Base-by-base conservation (phyloP, 2,888 invertebrate species). In the Macropis europaea region DNA sequence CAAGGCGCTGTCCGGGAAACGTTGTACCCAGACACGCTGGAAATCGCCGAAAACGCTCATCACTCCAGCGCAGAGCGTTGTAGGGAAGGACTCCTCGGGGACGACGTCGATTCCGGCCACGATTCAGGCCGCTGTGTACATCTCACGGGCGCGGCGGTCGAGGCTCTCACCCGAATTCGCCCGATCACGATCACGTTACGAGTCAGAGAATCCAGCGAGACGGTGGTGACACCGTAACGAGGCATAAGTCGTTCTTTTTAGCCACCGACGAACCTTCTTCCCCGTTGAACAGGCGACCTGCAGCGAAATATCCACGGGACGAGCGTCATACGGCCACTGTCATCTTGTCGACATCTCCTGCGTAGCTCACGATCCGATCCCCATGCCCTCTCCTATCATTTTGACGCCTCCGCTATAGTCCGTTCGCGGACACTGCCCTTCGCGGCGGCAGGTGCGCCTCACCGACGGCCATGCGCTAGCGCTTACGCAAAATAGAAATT, bases 1-100 rank as follows among this genome's bases (percentile, higher is more conserved):
- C 85, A 97, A 92, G 83, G 95, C 95, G 91, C 96, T 96, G 89
- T 96, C 96, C 83, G 97, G 97, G 92, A 97, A 97, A 88, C 96
- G 93, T 92, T 96, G 95, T 91, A 94, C 93, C 97, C 97, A 97
- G 91, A 97, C 95, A 90, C 95, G 95, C 92, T 96, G 96, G 91
- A 97, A 96, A 92, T 96, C 96, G 89, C 95, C 95, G 90, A 96
- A 96, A 89, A 96, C 96, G 92, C 96, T 96, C 96, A 91, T 91
- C 71, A 75, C 77, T 73, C 38, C 45, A 53, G 63, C 34, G 64
- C 66, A 32, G 42, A 4, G 26, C 38, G 53, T 57, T 54, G 52
- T 48, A 47, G 28, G 38, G 32, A 32, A 19, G 22, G 6, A 61
- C 71, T 64, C 63, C 77, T 64, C 47, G 57, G 48, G 30, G 50